A percentile compares a stretch with the other conserved stretches of the same genome.
These are phyloP conservation scores for Drosophila borborema DNA, from an alignment of 2,888 invertebrate species.

Conservation along the genomic window DNA sequence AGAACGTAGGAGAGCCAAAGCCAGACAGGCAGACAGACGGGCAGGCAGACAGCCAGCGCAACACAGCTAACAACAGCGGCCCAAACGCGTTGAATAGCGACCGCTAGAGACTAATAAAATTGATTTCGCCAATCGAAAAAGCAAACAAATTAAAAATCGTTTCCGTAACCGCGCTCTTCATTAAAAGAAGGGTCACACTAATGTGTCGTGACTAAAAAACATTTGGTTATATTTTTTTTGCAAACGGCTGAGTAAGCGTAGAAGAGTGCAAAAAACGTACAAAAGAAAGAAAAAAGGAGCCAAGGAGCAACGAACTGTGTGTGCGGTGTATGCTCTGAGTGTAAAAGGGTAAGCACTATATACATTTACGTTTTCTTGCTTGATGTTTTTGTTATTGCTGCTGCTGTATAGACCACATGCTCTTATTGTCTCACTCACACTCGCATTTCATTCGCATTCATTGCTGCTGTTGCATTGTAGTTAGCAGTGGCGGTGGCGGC, in stretches of 20 bases:
- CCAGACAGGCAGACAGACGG: slow-evolving; percentile 44
- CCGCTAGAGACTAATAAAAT: slow-evolving; percentile 32
- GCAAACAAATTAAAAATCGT: slow-evolving; percentile 29
- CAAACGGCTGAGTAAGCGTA: slow-evolving; percentile 73
- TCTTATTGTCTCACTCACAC: slow-evolving; percentile 56
- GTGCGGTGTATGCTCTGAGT: slow-evolving; percentile 69
- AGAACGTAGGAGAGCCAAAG: slow-evolving; percentile 62
- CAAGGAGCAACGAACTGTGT: slow-evolving; percentile 80
- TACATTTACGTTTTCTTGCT: slow-evolving; percentile 51
- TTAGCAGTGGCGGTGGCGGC: slow-evolving; percentile 19
- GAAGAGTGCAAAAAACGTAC: slow-evolving; percentile 70
- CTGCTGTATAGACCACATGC: slow-evolving; percentile 41
- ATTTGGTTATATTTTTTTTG: slow-evolving; percentile 51
- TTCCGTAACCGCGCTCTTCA: slow-evolving; percentile 13
- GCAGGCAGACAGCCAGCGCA: slow-evolving; percentile 69
- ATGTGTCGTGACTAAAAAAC: slow-evolving; percentile 52
- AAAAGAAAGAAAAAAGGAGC: slow-evolving; percentile 71
- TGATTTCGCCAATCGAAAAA: slow-evolving; percentile 29
- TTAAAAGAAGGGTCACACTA: slow-evolving; percentile 36
- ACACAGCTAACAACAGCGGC: slow-evolving; percentile 66
- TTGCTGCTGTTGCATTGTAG: slow-evolving; percentile 51
- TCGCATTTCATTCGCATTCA: slow-evolving; percentile 28
- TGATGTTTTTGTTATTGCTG: slow-evolving; percentile 59
- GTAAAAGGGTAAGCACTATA: slow-evolving; percentile 77
- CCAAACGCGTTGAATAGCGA: slow-evolving; percentile 60